Evolutionary conservation across 2,888 invertebrate genomes (phyloP).

Genomic region (Synergus gifuensis): DNA sequence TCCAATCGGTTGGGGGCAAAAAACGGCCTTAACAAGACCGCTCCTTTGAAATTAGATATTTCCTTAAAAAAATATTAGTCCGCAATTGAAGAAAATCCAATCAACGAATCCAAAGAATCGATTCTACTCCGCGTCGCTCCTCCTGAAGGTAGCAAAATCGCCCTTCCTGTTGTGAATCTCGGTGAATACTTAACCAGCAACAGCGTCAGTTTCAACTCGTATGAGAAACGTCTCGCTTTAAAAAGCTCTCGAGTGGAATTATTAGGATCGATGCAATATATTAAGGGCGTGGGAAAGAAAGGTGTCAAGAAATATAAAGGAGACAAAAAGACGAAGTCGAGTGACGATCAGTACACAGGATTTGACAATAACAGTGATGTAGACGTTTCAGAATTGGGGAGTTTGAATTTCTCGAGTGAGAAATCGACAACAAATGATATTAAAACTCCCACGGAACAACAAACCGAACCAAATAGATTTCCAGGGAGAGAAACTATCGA

Average conservation of each 20-base stretch:
- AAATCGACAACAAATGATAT: conserved; percentile 74
- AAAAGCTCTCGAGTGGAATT: conserved; percentile 79
- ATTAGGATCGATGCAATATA: conserved; percentile 74
- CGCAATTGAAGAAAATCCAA: conserved; percentile 60
- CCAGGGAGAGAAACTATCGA: conserved; percentile 77
- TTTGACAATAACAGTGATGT: conserved; percentile 81
- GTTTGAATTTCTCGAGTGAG: conserved; percentile 77
- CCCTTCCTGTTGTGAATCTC: conserved; percentile 86
- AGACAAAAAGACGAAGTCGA: conserved; percentile 71
- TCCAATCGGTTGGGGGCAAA: too few relatives aligned
- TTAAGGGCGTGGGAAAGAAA: conserved; percentile 74
- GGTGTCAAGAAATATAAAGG: conserved; percentile 74
- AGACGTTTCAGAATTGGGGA: conserved; percentile 76
- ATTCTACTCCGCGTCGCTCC: conserved; percentile 78
- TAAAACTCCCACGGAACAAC: conserved; percentile 62
- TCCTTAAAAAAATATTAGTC: conserved; percentile 56
- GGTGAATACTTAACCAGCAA: conserved; percentile 88
- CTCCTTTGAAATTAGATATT: background rate
- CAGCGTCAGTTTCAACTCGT: conserved; percentile 88
- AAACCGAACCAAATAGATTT: conserved; percentile 68
- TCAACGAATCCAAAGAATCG: conserved; percentile 53
- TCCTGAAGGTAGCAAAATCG: conserved; percentile 82
- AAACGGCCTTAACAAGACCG: too few relatives aligned
- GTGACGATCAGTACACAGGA: conserved; percentile 62
- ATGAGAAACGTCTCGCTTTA: conserved; percentile 85